Percentiles rank a stretch among this genome's conserved stretches.
Evolutionary conservation across 2,797 vertebrate genomes (phyloP).

Genomic region (Syncerus caffer): DNA sequence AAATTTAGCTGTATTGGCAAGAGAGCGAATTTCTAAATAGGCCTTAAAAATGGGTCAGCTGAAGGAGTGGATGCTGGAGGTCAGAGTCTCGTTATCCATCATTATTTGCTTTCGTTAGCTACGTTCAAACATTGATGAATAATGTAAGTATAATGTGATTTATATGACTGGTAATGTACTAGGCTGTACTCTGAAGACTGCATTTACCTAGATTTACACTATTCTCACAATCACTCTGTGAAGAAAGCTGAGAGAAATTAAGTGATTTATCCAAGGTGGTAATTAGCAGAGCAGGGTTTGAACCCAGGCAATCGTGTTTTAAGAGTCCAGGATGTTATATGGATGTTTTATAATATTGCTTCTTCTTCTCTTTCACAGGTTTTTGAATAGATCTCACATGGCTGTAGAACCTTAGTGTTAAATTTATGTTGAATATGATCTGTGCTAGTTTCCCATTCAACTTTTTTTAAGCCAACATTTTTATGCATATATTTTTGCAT

Average conservation of each 20-base stretch:
- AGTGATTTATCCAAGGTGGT: too few species aligned
- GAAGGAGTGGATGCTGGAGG: neutral
- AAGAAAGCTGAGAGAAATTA: neutral
- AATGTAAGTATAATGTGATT: neutral
- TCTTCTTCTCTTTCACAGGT: neutral
- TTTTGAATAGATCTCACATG: neutral
- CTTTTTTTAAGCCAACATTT: neutral
- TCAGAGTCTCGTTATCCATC: neutral
- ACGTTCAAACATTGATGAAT: neutral
- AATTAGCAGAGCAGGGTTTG: neutral
- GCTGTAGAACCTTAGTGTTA: neutral
- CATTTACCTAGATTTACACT: neutral
- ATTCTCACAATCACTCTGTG: neutral
- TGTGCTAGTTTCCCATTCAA: neutral
- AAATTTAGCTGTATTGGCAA: neutral
- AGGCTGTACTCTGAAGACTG: neutral
- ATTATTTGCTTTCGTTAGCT: neutral
- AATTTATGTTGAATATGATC: neutral
- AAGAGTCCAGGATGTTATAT: neutral
- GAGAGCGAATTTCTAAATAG: neutral
- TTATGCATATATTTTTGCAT: neutral
- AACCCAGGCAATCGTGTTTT: too few species aligned
- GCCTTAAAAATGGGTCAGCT: neutral
- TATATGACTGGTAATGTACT: accelerated
- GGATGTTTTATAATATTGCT: neutral